Evolutionary conservation across 2,797 vertebrate genomes (phyloP).

Genomic region (Microctenopoma steveboyesi): DNA sequence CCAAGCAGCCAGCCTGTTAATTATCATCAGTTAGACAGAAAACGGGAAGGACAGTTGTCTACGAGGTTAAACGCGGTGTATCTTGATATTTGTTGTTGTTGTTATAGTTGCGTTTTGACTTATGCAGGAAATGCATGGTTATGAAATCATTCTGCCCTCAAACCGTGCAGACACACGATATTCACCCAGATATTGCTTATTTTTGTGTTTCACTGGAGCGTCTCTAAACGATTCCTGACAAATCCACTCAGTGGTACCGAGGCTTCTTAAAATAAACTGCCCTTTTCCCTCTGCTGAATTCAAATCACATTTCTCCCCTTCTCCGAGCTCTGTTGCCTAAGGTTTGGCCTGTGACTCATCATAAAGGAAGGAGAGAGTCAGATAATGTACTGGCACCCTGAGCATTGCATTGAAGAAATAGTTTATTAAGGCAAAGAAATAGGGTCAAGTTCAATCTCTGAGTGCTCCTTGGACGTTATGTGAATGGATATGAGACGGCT

Average conservation of each 20-base stretch:
- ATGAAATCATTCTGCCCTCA: slow-evolving; percentile 1
- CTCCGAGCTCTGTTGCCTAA: slow-evolving; percentile 44
- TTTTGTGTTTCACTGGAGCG: slow-evolving; percentile 58
- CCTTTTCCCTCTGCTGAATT: slow-evolving; percentile 71
- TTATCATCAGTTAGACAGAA: too few relatives aligned
- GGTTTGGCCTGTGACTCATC: slow-evolving; percentile 72
- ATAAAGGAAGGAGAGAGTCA: slow-evolving; percentile 51
- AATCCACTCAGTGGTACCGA: slow-evolving; percentile 59
- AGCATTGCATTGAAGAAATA: slow-evolving; percentile 32
- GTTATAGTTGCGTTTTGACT: neutral
- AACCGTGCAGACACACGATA: slow-evolving; percentile 13
- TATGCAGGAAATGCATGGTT: slow-evolving; percentile 11
- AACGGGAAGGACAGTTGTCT: too few relatives aligned
- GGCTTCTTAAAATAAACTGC: slow-evolving; percentile 73
- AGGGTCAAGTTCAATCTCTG: slow-evolving; percentile 46
- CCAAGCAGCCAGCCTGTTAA: too few relatives aligned
- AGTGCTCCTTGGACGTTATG: slow-evolving; percentile 8
- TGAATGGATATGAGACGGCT: slow-evolving; percentile 27
- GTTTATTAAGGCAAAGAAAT: slow-evolving; percentile 35
- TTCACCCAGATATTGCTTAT: slow-evolving; percentile 23
- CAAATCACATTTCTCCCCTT: slow-evolving; percentile 52
- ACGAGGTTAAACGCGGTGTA: too few relatives aligned
- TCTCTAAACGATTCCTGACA: slow-evolving; percentile 75
- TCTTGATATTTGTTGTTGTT: too few relatives aligned
- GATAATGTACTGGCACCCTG: slow-evolving; percentile 47